Base-by-base conservation (phyloP, 2,888 invertebrate genomes). In the Lysandra coridon region DNA sequence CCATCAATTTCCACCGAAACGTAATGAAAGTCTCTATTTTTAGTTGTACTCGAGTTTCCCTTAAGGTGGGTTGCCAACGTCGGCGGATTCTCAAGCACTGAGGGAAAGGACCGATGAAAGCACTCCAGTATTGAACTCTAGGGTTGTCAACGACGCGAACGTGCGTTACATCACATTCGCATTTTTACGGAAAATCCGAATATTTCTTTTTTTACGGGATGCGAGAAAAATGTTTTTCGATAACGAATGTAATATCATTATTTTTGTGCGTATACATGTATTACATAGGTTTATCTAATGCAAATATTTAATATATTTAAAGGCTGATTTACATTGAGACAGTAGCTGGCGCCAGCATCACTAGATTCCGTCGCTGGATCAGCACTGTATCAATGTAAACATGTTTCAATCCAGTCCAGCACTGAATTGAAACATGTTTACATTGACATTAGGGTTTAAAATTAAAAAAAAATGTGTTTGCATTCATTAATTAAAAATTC, bases 101-200 rank as follows among this genome's bases (percentile, higher is more conserved):
- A 85, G 84, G 86, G 84, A 90, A 89, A 91, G 91, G 91, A 90
- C 87, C 90, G 92, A 92, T 91, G 92, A 92, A 92, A 92, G 92
- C 92, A 86, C 91, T 90, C 87, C 85, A 89, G 89, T 90, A 92
- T 90, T 87, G 90, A 86, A 86, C 86, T 86, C 82, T 86, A 93
- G 92, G 93, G 93, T 86, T 92, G 91, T 88, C 91, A 88, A 85
- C 73, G 44, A n/a, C n/a, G 23, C 64, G 69, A 30, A 73, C 73
- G 49, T 53, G 33, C 53, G n/a, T 69, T 30, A 30, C 64, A 14
- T 33, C 33, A 17, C 33, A 69, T 69, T 69, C 33, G 4, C 4
- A 14, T 37, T 33, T 69, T 69, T 37, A 17, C 4, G 33, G 1
- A 62, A 7, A 62, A 23, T 62, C 23, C 23, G n/a, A n/a, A 62